These are phyloP conservation scores for Montipora cactus DNA, from an alignment of 64 coral and sea anemone genomes.

Conservation along the genomic window DNA sequence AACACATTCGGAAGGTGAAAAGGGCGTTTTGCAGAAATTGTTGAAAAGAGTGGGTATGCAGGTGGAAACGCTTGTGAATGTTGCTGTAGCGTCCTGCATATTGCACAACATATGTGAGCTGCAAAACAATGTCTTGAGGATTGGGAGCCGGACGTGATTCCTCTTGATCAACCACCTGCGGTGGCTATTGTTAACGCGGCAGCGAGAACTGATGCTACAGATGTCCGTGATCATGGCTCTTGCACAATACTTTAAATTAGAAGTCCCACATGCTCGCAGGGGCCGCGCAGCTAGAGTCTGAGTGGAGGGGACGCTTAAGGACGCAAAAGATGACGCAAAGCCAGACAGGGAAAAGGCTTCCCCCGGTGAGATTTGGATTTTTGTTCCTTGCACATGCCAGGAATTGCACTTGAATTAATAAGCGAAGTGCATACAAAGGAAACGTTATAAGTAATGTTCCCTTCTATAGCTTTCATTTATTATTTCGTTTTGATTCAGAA, in stretches of 20 bases:
- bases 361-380: not conserved
- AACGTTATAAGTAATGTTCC: not conserved
- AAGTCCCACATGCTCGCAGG: slow-evolving; percentile 7
- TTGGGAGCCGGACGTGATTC: slow-evolving; percentile 2
- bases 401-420: not conserved
- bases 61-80: slow-evolving; percentile 13
- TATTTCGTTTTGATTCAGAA: not conserved
- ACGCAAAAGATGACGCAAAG: not conserved
- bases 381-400: not conserved
- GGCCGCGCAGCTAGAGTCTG: not conserved
- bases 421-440: not conserved
- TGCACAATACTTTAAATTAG: slow-evolving; percentile 17
- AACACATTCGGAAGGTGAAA: slow-evolving; percentile 61
- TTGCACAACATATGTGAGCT: slow-evolving; percentile 60
- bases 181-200: slow-evolving; percentile 6
- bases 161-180: slow-evolving; percentile 10
- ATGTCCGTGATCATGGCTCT: slow-evolving; percentile 9
- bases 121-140: slow-evolving; percentile 38
- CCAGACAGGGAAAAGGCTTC: not conserved
- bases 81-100: slow-evolving; percentile 41
- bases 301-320: not conserved
- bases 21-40: slow-evolving; percentile 25
- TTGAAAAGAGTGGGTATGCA: slow-evolving; percentile 47
- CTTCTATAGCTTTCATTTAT: not conserved
- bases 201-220: slow-evolving; percentile 15